These are phyloP conservation scores for Hippasteria phrygiana DNA, from an alignment of 53 echinoderm and acorn worm species.

Conservation along the genomic window DNA sequence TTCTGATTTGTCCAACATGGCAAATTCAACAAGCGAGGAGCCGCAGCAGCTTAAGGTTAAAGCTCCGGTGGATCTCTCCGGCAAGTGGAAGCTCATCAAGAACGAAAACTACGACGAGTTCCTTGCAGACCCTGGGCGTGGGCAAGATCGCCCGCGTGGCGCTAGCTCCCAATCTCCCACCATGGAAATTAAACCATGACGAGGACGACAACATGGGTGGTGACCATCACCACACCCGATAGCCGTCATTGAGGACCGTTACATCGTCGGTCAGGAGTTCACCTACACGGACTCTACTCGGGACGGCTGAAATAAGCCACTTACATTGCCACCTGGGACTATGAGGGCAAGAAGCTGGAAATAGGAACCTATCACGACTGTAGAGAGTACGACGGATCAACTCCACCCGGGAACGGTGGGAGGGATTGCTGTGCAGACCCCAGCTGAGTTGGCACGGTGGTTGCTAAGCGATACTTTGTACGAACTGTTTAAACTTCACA, in stretches of 20 bases:
- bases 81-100: slow-evolving; percentile 52
- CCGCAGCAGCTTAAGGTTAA: not conserved
- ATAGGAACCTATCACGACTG: slow-evolving; percentile 35
- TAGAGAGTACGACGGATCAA: slow-evolving; percentile 2
- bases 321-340: slow-evolving; percentile 32
- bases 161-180: slow-evolving; percentile 45
- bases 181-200: slow-evolving; percentile 39
- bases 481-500: not conserved
- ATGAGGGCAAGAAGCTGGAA: slow-evolving; percentile 34
- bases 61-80: slow-evolving; percentile 43
- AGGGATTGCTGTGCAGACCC: slow-evolving; percentile 44
- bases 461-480: slow-evolving; percentile 13
- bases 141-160: slow-evolving; percentile 36
- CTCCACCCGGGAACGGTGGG: slow-evolving; percentile 29
- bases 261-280: slow-evolving; percentile 54
- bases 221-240: slow-evolving; percentile 17
- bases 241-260: slow-evolving; percentile 19
- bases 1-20: not conserved
- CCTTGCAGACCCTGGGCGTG: slow-evolving; percentile 35
- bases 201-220: slow-evolving; percentile 33
- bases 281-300: slow-evolving; percentile 1
- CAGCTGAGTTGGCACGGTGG: not conserved
- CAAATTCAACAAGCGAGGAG: not conserved
- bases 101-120: slow-evolving; percentile 59
- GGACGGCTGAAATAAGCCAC: slow-evolving; percentile 16